Evolutionary conservation across 2,113 vertebrate genomes (phyloP), one percentile per base, ranked within the genome.

Genomic region (Gracilinanus agilis): DNA sequence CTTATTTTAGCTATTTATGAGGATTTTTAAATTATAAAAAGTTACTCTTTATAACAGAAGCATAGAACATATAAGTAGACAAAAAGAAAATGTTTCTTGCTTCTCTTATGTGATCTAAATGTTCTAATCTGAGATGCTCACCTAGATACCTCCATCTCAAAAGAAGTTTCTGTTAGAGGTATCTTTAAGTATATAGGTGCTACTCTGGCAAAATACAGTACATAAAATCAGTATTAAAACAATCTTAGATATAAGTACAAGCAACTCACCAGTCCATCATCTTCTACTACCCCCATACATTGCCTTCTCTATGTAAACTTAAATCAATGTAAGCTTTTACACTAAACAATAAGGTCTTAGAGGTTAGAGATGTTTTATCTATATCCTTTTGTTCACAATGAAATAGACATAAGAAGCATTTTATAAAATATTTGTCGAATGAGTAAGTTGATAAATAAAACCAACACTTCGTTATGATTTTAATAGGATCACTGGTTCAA

Each of bases 11-110:
- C 29, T 29, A 29, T 67, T 4, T 67, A 34, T 34, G 29, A 10
- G 3, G 3, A 67, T 67, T 67, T 67, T 67, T 49, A 49, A 61
- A 67, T 3, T 67, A 88, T 13, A 55, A 3, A 11, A 92, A 93
- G 49, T 49, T 7, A 67, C 1, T 90, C 90, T 53, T 90, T 54
- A 54, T 2, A 83, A 44, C 44, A 29, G 83, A 83, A 95, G 90
- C 3, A 94, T 44, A 34, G 61, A 95, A 90, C 3, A 94, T 44
- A 34, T 53, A 49, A 96, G 53, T 44, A n/a, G 53, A 56, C 55
- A 16, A 53, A 0, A 54, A 44, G 27, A 54, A 93, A 95, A 91
- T 23, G 12, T n/a, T 67, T 88, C 29, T 53, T 90, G 61, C 44
- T 92, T 95, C 92, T 92, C 24, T 90, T 12, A 67, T 34, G 9